Evolutionary conservation across 1,140 invertebrate genomes (phyloP).

Genomic region (Trichoplusia ni): DNA sequence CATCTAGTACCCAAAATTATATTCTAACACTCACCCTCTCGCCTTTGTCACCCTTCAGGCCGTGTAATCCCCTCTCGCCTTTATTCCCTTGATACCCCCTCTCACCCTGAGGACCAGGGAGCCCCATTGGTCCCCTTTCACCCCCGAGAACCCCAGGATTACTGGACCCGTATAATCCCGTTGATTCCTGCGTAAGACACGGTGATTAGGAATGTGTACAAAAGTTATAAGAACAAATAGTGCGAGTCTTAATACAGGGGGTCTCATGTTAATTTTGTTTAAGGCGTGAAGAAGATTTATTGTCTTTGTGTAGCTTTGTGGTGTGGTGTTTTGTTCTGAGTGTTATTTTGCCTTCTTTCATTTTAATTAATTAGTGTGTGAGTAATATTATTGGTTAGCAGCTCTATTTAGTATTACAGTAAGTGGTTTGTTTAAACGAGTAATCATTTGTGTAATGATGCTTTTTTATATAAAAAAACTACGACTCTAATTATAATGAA

Average conservation of each 20-base stretch:
- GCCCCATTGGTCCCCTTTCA: constrained; percentile 85
- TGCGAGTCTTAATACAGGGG: neutral
- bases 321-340: no score
- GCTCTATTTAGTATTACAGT: no score
- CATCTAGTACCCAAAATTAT: constrained; percentile 1
- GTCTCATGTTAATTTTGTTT: no score
- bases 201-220: constrained; percentile 31
- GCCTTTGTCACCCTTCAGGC: constrained; percentile 87
- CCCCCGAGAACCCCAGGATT: constrained; percentile 86
- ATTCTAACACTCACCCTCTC: constrained; percentile 81
- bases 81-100: constrained; percentile 85
- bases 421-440: no score
- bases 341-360: no score
- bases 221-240: constrained; percentile 25
- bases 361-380: no score
- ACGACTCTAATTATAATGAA: no score
- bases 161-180: constrained; percentile 80
- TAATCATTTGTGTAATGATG: no score
- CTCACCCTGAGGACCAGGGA: constrained; percentile 85
- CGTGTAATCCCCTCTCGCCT: constrained; percentile 85
- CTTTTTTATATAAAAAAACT: no score
- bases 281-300: no score
- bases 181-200: constrained; percentile 75
- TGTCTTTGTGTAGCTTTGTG: no score
- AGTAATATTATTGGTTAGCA: no score